Percentiles rank a stretch among this genome's conserved stretches.
Conservation (phyloP, 2,797 vertebrate genomes). For the Syngnathus acus region DNA sequence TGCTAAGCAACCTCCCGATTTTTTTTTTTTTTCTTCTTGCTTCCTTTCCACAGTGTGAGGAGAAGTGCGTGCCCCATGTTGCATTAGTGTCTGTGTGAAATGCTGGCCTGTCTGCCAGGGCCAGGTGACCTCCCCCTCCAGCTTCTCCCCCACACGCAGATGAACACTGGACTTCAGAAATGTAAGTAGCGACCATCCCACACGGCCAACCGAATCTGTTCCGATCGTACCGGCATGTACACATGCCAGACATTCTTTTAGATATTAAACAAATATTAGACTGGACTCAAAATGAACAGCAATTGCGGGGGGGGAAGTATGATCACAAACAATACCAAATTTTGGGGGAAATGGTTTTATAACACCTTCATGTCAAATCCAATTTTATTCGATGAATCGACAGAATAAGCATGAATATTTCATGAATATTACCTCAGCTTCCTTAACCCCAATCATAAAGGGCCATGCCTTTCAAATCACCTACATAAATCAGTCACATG, state of each 20-base stretch:
- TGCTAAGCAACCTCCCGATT: constrained; percentile 33
- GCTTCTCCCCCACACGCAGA: constrained; percentile 98
- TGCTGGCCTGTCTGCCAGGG: constrained; percentile 98
- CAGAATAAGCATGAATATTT: neutral
- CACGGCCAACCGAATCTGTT: neutral
- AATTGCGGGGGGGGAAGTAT: no score
- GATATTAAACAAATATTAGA: no score
- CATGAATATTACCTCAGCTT: neutral
- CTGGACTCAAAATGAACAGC: no score
- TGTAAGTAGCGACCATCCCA: constrained; percentile 76
- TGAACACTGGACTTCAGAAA: constrained; percentile 99
- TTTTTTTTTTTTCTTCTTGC: constrained; percentile 11
- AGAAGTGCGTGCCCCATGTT: constrained; percentile 85
- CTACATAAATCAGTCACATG: constrained; percentile 15
- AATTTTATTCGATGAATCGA: no score
- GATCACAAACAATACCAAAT: no score
- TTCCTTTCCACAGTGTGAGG: constrained; percentile 79
- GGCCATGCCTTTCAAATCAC: neutral
- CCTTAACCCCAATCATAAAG: neutral
- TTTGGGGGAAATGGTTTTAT: no score
- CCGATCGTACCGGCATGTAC: neutral
- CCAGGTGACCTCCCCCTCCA: constrained; percentile 97
- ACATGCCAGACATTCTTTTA: neutral
- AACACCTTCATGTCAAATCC: no score
- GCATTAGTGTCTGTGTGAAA: constrained; percentile 95